A percentile compares a stretch with the other conserved stretches of the same genome.
phyloP scores from a whole-genome alignment of 2,113 vertebrate genomes.

The Megalops atlanticus region DNA sequence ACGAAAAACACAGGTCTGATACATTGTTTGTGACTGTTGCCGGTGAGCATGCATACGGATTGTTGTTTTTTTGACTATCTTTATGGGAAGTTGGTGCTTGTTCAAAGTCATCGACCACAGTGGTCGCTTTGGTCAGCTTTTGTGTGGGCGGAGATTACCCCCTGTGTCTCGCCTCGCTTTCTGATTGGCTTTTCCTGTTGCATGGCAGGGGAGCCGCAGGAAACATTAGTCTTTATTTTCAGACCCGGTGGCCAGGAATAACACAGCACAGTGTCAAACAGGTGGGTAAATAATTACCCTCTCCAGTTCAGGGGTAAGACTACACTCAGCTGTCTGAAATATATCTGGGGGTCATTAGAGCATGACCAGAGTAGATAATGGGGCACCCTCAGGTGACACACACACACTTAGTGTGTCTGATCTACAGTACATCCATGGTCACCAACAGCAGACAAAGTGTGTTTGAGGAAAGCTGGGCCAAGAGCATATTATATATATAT shows the following conservation, averaged over 20 bases:
- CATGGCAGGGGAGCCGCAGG: background rate
- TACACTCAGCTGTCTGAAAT: slow-evolving; percentile 38
- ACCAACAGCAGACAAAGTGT: too few relatives aligned
- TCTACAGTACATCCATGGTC: too few relatives aligned
- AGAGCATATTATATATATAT: background rate
- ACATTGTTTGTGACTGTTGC: too few relatives aligned
- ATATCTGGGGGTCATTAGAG: slow-evolving; percentile 22
- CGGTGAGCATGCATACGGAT: background rate
- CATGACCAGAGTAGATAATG: background rate
- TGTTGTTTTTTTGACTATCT: background rate
- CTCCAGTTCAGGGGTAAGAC: slow-evolving; percentile 7
- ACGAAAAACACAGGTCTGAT: background rate
- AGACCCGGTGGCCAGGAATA: slow-evolving; percentile 3
- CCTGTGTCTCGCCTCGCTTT: background rate
- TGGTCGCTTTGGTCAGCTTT: background rate
- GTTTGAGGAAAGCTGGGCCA: too few relatives aligned
- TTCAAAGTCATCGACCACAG: background rate
- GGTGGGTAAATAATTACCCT: slow-evolving; percentile 31
- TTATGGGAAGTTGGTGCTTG: background rate
- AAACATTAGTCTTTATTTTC: background rate
- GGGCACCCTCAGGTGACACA: background rate
- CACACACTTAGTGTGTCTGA: background rate
- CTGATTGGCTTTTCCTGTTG: background rate
- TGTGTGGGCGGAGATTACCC: background rate
- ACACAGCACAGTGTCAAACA: slow-evolving; percentile 20